These are phyloP conservation scores for Platycnemis pennipes DNA, from an alignment of 2,888 invertebrate genomes.

Conservation along the genomic window DNA sequence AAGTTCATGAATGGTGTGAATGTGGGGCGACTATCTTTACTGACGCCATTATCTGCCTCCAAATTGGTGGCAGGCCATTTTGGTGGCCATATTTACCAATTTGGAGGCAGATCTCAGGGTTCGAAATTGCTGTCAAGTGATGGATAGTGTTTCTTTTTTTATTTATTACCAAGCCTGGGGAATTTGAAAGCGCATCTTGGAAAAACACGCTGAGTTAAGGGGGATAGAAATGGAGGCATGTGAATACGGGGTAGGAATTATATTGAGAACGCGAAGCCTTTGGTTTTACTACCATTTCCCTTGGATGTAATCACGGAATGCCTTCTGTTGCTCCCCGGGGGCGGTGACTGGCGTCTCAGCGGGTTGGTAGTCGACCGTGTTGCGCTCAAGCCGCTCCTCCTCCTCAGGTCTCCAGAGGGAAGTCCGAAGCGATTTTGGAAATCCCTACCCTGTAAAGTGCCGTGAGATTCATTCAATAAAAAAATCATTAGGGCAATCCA, in stretches of 20 bases:
- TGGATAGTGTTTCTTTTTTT: too few species aligned
- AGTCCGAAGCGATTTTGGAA: slow-evolving; percentile 60
- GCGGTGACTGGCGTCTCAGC: neutral
- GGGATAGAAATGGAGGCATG: too few species aligned
- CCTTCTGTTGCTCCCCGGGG: slow-evolving; percentile 44
- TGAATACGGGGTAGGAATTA: too few species aligned
- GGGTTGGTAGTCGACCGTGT: neutral
- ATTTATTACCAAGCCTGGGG: too few species aligned
- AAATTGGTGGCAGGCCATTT: too few species aligned
- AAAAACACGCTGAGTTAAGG: neutral
- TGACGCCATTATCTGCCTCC: too few species aligned
- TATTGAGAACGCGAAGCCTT: neutral
- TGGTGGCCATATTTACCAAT: too few species aligned
- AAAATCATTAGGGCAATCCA: neutral
- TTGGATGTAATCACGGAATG: slow-evolving; percentile 53
- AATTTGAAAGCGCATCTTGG: neutral
- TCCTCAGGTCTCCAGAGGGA: slow-evolving; percentile 45
- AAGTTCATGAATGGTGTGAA: too few species aligned
- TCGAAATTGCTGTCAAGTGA: too few species aligned
- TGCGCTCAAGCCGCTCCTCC: slow-evolving; percentile 7
- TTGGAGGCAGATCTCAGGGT: too few species aligned
- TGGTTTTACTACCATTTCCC: slow-evolving; percentile 44
- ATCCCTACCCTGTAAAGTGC: slow-evolving; percentile 10
- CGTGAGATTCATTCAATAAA: neutral
- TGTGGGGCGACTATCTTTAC: too few species aligned